Conservation (phyloP, 1,140 invertebrate species). For the Scaptodrosophila lebanonensis region DNA sequence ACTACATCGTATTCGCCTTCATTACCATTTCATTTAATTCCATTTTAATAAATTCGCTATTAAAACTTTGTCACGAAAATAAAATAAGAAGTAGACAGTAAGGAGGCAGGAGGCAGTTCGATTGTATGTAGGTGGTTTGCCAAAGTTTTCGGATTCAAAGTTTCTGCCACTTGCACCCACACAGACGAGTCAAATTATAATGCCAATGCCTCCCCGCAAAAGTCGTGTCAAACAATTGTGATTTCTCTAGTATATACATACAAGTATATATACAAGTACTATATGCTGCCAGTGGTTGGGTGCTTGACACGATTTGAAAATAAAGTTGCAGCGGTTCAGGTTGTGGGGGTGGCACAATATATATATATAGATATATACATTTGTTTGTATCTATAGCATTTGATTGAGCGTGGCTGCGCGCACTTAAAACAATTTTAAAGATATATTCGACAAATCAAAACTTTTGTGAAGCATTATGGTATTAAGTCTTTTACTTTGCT, state of each 20-base stretch:
- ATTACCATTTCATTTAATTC: slow-evolving; percentile 71
- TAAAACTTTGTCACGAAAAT: slow-evolving; percentile 76
- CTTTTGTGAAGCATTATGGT: too few relatives aligned
- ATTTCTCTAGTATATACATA: slow-evolving; percentile 35
- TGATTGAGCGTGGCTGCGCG: slow-evolving; percentile 46
- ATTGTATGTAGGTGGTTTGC: too few relatives aligned
- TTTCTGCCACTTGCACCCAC: slow-evolving; percentile 42
- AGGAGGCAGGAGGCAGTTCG: slow-evolving; percentile 19
- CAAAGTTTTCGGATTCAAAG: slow-evolving; percentile 49
- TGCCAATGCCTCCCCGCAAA: not conserved
- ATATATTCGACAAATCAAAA: too few relatives aligned
- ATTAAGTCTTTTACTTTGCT: too few relatives aligned
- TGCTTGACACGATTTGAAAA: slow-evolving; percentile 68
- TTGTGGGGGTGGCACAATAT: slow-evolving; percentile 26
- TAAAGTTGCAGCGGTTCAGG: slow-evolving; percentile 39
- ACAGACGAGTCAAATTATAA: slow-evolving; percentile 22
- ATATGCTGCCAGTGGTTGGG: slow-evolving; percentile 30
- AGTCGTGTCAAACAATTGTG: slow-evolving; percentile 3
- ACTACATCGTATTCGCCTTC: slow-evolving; percentile 51
- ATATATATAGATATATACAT: too few relatives aligned
- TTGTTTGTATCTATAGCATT: slow-evolving; percentile 46
- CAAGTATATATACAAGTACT: slow-evolving; percentile 44
- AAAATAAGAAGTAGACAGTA: slow-evolving; percentile 29
- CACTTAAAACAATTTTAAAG: slow-evolving; percentile 61
- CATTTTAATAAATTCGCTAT: slow-evolving; percentile 75